Base-by-base conservation (phyloP, 2,888 invertebrate species). In the Lasius platythorax region DNA sequence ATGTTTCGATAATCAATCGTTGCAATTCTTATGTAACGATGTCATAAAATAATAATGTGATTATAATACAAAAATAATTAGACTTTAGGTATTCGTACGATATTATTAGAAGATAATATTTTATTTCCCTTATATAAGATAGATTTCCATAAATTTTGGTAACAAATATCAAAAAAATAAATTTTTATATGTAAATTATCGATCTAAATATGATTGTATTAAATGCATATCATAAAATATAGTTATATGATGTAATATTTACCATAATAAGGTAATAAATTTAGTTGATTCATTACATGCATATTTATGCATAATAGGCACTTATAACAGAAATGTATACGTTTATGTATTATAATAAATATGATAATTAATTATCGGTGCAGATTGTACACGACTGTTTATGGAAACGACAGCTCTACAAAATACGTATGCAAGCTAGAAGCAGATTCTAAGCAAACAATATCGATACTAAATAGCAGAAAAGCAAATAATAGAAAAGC, bases 401-500 rank as follows among this genome's bases (percentile, higher is more conserved):
- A 78, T 58, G 30, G 72, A 78, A 78, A 74, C 30, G 33, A 56
- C 43, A 37, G n/a, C 23, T 46, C 23, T 28, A 50, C 43, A 61
- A 46, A 37, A 73, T 23, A 61, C 5, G 30, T 43, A 30, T 8
- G 43, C 72, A 37, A n/a, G 15, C 43, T 58, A 61, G 58, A 33
- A 28, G 43, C 58, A 61, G 43, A 79, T 72, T 72, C 28, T 58
- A 30, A 73, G 9, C 15, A 79, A 50, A 50, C 75, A 73, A 61
- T 79, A 79, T 78, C 30, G n/a, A 28, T n/a, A 81, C 23, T 82
- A 79, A 82, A 82, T 63, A 82, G 23, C 85, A 85, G n/a, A 53
- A 53, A n/a, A 8, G n/a, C 50, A 53, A 53, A 53, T 53, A 53
- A n/a, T 8, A 53, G n/a, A 73, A 83, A 84, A 82, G 83, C 70